These are phyloP conservation scores for Scotopteryx bipunctaria DNA, from an alignment of 2,888 invertebrate genomes.

Conservation along the genomic window DNA sequence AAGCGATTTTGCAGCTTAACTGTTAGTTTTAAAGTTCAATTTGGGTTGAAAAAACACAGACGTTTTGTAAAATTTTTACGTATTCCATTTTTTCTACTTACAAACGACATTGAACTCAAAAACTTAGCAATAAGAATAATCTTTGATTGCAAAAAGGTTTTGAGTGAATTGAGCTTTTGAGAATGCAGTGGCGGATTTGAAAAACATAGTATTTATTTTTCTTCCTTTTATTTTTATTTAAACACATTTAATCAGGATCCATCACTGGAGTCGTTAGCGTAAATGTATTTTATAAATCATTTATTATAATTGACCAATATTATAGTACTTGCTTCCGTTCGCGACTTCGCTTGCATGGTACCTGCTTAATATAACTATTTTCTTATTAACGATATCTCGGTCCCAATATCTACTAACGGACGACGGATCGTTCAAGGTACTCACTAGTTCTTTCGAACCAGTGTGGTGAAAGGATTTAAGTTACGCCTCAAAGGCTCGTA, in stretches of 20 bases:
- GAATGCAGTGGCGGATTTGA: constrained; percentile 59
- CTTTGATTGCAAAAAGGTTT: background rate
- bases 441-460: too few species aligned
- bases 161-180: constrained; percentile 25
- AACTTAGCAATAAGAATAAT: background rate
- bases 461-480: too few species aligned
- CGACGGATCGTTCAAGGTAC: too few species aligned
- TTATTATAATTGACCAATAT: constrained; percentile 72
- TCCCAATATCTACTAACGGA: too few species aligned
- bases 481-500: too few species aligned
- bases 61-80: background rate
- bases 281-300: constrained; percentile 59
- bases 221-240: constrained; percentile 70
- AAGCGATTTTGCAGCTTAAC: background rate
- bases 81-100: background rate
- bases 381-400: too few species aligned
- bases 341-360: too few species aligned
- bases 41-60: background rate
- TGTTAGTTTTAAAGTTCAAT: background rate
- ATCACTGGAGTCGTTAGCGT: constrained; percentile 57
- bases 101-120: background rate
- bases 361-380: too few species aligned
- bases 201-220: constrained; percentile 66
- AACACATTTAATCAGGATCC: constrained; percentile 65
- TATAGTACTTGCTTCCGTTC: too few species aligned